Evolutionary conservation across 2,888 invertebrate genomes (phyloP).

Genomic region (Limnephilus auricula): DNA sequence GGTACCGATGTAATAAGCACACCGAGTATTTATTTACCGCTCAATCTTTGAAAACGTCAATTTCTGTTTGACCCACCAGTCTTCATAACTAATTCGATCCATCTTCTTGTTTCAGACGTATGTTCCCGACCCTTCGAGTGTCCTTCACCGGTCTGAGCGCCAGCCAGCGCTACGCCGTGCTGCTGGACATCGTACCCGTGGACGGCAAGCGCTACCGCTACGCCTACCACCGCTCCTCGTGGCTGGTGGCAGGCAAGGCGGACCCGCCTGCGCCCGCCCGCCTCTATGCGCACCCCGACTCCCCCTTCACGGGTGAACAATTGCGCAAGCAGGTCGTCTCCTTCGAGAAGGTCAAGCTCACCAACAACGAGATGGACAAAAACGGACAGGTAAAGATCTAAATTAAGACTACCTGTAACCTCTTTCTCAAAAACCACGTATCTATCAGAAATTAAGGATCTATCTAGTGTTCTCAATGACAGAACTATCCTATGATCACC

Average conservation of each 20-base stretch:
- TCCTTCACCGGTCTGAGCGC: constrained; percentile 87
- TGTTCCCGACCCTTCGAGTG: constrained; percentile 93
- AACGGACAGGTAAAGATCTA: constrained; percentile 84
- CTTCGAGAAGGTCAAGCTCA: constrained; percentile 94
- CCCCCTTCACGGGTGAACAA: constrained; percentile 92
- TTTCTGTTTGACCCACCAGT: too few species aligned
- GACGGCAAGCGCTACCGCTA: constrained; percentile 93
- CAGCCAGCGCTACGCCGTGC: constrained; percentile 87
- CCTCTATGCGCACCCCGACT: constrained; percentile 92
- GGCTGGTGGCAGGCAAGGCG: constrained; percentile 94
- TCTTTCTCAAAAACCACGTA: neutral
- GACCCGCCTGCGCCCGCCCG: constrained; percentile 91
- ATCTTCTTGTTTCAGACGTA: constrained; percentile 81
- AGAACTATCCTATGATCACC: neutral
- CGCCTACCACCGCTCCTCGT: constrained; percentile 93
- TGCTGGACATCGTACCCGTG: constrained; percentile 92
- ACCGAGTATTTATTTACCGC: too few species aligned
- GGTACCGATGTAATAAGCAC: too few species aligned
- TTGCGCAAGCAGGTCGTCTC: constrained; percentile 92
- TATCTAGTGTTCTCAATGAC: neutral
- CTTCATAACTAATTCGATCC: neutral
- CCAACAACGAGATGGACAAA: constrained; percentile 94
- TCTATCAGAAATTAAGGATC: neutral
- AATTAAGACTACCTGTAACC: neutral
- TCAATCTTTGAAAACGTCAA: too few species aligned